Conservation (phyloP, 2,113 vertebrate genomes). For the Mesembrinibis cayennensis region DNA sequence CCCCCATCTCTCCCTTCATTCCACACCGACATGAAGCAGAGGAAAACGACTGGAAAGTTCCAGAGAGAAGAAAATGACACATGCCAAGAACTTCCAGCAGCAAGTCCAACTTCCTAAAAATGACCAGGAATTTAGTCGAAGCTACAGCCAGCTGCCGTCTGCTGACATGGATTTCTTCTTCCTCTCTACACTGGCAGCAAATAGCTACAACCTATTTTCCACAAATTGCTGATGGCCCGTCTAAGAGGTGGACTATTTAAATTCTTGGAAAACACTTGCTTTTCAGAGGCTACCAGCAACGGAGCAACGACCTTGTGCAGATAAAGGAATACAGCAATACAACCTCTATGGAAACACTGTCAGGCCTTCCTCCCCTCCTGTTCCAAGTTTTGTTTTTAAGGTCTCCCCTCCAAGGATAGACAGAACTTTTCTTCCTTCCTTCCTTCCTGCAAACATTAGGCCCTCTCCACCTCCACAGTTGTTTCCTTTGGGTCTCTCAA, state of each 20-base stretch:
- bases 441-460: not conserved
- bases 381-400: not conserved
- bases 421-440: not conserved
- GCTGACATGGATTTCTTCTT: not conserved
- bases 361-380: not conserved
- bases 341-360: not conserved
- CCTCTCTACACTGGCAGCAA: not conserved
- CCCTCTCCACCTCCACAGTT: not conserved
- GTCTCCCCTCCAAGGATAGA: not conserved
- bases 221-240: not conserved
- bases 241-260: not conserved
- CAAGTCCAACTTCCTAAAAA: not conserved
- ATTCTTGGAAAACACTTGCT: not conserved
- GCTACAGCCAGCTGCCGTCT: not conserved
- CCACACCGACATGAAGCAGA: not conserved
- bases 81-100: slow-evolving; percentile 28
- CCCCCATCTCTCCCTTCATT: not conserved
- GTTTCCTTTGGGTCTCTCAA: not conserved
- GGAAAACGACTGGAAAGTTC: not conserved
- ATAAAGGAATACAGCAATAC: not conserved
- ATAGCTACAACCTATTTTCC: not conserved
- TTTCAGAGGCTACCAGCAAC: not conserved
- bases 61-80: not conserved
- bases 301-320: not conserved
- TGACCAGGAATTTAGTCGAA: not conserved